Conservation (phyloP, 2,797 vertebrate genomes). For the Enteromius argenteus region DNA sequence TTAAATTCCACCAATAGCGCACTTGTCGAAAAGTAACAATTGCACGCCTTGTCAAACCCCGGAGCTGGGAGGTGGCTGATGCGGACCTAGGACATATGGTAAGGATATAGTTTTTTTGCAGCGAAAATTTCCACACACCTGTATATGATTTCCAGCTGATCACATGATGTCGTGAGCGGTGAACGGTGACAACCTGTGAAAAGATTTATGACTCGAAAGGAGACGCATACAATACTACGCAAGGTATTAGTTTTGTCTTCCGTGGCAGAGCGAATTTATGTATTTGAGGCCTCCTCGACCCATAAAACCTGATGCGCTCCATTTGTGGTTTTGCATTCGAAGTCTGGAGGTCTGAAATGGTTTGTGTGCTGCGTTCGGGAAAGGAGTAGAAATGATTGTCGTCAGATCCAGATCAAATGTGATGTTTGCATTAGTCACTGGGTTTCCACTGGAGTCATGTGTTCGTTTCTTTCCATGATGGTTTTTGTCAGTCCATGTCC, state of each 20-base stretch:
- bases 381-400: constrained; percentile 61
- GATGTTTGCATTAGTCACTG: constrained; percentile 57
- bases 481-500: constrained; percentile 17
- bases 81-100: constrained; percentile 53
- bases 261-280: constrained; percentile 55
- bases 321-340: constrained; percentile 65
- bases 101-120: constrained; percentile 39
- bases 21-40: constrained; percentile 58
- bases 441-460: constrained; percentile 30
- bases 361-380: constrained; percentile 56
- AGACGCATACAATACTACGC: constrained; percentile 66
- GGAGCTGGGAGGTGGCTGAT: constrained; percentile 55
- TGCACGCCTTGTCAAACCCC: constrained; percentile 59
- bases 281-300: constrained; percentile 70
- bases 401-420: constrained; percentile 47
- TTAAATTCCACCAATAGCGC: constrained; percentile 66
- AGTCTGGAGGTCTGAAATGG: constrained; percentile 50
- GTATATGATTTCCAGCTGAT: constrained; percentile 74
- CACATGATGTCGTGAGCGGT: constrained; percentile 69
- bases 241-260: constrained; percentile 76
- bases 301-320: constrained; percentile 74
- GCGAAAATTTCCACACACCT: constrained; percentile 68
- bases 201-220: constrained; percentile 77
- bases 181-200: constrained; percentile 72
- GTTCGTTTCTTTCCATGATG: constrained; percentile 8